phyloP scores from a whole-genome alignment of 1,140 invertebrate genomes.

The Euwallacea fornicatus region DNA sequence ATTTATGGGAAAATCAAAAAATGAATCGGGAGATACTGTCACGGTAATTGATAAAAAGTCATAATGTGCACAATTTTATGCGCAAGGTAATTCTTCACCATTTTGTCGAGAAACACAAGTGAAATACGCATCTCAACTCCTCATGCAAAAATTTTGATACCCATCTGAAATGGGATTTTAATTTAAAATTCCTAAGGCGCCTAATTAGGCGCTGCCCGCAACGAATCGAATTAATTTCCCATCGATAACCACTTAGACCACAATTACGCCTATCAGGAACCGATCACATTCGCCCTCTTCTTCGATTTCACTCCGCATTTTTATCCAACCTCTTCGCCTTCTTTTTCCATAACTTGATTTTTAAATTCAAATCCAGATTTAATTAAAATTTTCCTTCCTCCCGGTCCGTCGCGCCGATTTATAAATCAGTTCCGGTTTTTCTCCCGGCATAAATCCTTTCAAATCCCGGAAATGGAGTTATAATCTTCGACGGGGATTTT shows the following conservation, averaged over 20 bases:
- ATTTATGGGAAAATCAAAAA: no score
- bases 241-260: constrained; percentile 26
- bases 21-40: no score
- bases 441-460: constrained; percentile 33
- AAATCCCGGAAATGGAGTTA: constrained; percentile 42
- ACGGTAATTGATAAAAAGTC: no score
- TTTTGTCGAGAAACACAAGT: no score
- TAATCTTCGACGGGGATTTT: constrained; percentile 36
- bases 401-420: constrained; percentile 21
- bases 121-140: no score
- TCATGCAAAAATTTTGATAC: no score
- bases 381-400: constrained; percentile 34
- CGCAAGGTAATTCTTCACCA: no score
- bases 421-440: constrained; percentile 34
- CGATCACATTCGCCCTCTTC: constrained; percentile 5
- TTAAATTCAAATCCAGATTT: constrained; percentile 38
- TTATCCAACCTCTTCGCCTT: constrained; percentile 18
- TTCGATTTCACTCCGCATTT: constrained; percentile 5
- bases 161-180: no score
- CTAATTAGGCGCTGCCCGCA: background rate
- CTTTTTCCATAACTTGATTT: constrained; percentile 24
- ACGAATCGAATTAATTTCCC: constrained; percentile 26
- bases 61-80: no score
- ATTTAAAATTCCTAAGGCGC: no score
- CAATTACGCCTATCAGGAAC: constrained; percentile 28